Percentiles rank a stretch among this genome's conserved stretches.
Evolutionary conservation across 2,113 vertebrate genomes (phyloP).

Genomic region (Alces alces): DNA sequence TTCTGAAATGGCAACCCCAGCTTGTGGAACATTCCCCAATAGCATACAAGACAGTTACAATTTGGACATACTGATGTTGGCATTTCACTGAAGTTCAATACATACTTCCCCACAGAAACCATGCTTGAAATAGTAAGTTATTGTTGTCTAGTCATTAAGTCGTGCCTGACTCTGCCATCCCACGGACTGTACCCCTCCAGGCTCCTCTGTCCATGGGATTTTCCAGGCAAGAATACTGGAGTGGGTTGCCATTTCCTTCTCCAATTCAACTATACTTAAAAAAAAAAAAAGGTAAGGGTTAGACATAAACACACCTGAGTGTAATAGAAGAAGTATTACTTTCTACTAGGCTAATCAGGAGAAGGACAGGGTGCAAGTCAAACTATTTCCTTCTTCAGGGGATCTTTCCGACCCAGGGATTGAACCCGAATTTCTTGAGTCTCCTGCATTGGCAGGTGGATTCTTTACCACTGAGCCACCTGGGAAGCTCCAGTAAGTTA

Average conservation of each 20-base stretch:
- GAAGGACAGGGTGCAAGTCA: neutral
- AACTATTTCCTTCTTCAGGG: neutral
- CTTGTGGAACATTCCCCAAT: neutral
- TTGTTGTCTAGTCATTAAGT: neutral
- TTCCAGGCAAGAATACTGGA: neutral
- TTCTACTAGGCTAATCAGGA: neutral
- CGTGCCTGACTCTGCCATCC: neutral
- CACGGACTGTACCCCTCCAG: neutral
- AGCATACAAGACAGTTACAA: neutral
- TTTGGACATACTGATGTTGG: neutral
- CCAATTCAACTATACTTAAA: neutral
- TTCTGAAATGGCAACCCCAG: neutral
- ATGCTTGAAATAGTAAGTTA: neutral
- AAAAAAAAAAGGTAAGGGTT: neutral
- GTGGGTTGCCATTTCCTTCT: neutral
- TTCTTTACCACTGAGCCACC: neutral
- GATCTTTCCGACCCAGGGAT: neutral
- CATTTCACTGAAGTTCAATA: neutral
- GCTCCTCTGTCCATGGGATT: neutral
- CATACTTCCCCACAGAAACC: neutral
- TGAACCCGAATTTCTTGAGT: neutral
- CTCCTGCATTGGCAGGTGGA: neutral
- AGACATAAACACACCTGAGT: neutral
- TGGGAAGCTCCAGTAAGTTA: neutral
- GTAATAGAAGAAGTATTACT: neutral